Percentiles rank a stretch among this genome's conserved stretches.
phyloP scores from a whole-genome alignment of 2,888 invertebrate genomes.

The Aleiodes alternator region DNA sequence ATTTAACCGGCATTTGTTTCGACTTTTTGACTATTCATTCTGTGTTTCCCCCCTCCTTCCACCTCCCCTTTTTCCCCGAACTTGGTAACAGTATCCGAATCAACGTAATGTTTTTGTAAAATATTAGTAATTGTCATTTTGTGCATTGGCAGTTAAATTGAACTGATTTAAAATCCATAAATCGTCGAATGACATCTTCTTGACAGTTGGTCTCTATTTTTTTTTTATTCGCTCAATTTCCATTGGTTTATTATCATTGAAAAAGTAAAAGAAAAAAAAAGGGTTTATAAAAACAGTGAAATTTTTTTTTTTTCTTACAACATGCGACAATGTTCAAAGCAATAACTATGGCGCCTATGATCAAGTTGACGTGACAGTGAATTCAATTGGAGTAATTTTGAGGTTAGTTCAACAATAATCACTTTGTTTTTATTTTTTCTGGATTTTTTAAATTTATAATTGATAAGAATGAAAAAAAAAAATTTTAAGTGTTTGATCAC shows the following conservation, averaged over 20 bases:
- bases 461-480: background rate
- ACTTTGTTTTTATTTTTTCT: constrained; percentile 20
- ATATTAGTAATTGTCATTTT: constrained; percentile 18
- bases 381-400: constrained; percentile 60
- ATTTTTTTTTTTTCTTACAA: constrained; percentile 52
- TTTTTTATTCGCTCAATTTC: background rate
- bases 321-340: constrained; percentile 68
- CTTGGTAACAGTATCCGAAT: constrained; percentile 27
- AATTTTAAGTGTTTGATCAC: no score
- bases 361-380: constrained; percentile 66
- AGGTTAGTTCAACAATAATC: constrained; percentile 64
- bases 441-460: constrained; percentile 22
- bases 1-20: constrained; percentile 29
- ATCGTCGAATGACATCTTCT: background rate
- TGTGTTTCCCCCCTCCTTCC: background rate
- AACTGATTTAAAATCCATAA: constrained; percentile 4
- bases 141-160: background rate
- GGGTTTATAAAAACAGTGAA: constrained; percentile 10
- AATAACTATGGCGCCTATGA: constrained; percentile 70
- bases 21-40: constrained; percentile 31
- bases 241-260: background rate
- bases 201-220: constrained; percentile 12
- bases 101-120: constrained; percentile 21
- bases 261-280: background rate
- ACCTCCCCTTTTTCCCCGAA: constrained; percentile 7